Conservation (phyloP, 1,140 invertebrate species). For the Ruditapes philippinarum region DNA sequence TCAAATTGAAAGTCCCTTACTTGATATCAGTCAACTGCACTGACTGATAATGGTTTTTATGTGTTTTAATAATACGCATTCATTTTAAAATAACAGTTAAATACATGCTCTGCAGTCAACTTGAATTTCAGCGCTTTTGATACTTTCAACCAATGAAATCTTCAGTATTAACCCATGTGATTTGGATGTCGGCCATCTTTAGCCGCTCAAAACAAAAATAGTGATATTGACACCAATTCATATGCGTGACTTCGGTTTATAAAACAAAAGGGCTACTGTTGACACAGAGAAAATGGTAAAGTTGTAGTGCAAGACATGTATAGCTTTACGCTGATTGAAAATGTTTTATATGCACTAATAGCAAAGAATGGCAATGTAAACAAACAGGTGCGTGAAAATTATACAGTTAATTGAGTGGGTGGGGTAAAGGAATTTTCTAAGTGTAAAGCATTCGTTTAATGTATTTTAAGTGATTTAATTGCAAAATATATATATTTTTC, state of each 20-base stretch:
- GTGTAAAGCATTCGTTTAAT: no score
- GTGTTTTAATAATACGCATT: no score
- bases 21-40: no score
- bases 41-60: no score
- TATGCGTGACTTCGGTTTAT: not conserved
- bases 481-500: no score
- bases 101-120: no score
- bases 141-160: not conserved
- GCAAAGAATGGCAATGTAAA: constrained; percentile 42
- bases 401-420: constrained; percentile 21
- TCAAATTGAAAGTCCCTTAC: no score
- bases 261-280: not conserved
- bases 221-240: not conserved
- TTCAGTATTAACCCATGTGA: not conserved
- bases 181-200: constrained; percentile 62
- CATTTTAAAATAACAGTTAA: no score
- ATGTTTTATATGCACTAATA: not conserved
- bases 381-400: constrained; percentile 43
- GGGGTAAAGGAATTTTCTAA: no score
- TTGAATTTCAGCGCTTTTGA: constrained; percentile 9
- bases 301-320: not conserved
- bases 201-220: constrained; percentile 64
- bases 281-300: not conserved
- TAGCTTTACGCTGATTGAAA: not conserved
- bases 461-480: no score